Base-by-base conservation (phyloP, 2,113 vertebrate species). In the Galbula dea region DNA sequence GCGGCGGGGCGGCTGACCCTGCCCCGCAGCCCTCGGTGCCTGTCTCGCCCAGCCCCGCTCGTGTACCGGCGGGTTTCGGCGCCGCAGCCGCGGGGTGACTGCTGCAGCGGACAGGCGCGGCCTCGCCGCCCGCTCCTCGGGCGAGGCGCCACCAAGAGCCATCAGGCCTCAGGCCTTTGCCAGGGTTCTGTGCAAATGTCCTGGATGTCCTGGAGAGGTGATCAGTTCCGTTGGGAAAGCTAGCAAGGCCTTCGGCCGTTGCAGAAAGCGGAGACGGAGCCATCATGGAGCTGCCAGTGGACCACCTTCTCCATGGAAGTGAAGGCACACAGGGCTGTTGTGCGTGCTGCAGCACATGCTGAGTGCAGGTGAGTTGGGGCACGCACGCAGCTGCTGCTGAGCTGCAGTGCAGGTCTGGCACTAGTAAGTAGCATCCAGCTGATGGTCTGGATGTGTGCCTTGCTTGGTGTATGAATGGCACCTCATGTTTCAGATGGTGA, bases 1-100 rank as follows among this genome's bases (percentile, higher is more conserved):
- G 57, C 67, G 36, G 65, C 58, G 65, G 89, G 90, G 90, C 58
- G 63, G 73, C 83, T 92, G 73, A 62, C 52, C 78, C 37, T 76
- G 69, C 51, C 72, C 73, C 46, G 39, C 57, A 6, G 76, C 76
- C 59, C 46, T 22, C 24, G 34, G 57, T 27, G 12, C 37, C 71
- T 45, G 54, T 27, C 13, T 30, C 15, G 11, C 32, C 46, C 73
- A 6, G 62, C 6, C 32, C n/a, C 32, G n/a, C 57, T n/a, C 15
- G 48, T 7, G 71, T 16, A 48, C 32, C 23, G n/a, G 36, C n/a
- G 34, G 10, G 26, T 10, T 24, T 24, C 62, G 21, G 51, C 27
- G 17, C 23, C 11, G 27, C 34, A 39, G 36, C 29, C 57, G 46
- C 15, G 27, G 6, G 29, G 15, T n/a, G 22, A 55, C 34, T 7